phyloP scores from a whole-genome alignment of 2,797 vertebrate species.

The Sternarchorhynchus goeldii region DNA sequence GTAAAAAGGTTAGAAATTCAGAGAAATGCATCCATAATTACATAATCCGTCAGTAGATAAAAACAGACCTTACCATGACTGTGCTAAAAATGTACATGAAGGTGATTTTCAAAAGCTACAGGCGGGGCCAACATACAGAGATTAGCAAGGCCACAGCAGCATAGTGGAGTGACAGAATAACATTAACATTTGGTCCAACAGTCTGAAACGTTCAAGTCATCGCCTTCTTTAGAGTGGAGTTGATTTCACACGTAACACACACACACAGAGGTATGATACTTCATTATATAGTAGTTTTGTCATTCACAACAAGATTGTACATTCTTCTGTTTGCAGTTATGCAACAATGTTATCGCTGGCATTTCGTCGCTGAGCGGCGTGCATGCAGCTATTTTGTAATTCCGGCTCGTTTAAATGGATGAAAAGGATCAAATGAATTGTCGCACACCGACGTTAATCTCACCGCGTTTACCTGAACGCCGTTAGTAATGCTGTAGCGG shows the following conservation, averaged over 20 bases:
- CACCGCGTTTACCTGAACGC: neutral
- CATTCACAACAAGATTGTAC: neutral
- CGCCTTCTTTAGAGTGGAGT: neutral
- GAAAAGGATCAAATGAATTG: neutral
- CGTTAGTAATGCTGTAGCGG: neutral
- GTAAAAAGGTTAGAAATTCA: neutral
- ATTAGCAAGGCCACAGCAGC: neutral
- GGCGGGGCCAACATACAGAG: slow-evolving; percentile 6
- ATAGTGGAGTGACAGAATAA: too few relatives aligned
- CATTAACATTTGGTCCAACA: too few relatives aligned
- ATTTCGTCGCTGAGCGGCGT: slow-evolving; percentile 2
- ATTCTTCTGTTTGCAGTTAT: neutral
- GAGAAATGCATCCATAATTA: slow-evolving; percentile 1
- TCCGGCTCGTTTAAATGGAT: neutral
- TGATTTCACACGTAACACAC: neutral
- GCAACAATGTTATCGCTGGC: slow-evolving; percentile 8
- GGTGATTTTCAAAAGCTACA: slow-evolving; percentile 21
- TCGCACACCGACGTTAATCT: neutral
- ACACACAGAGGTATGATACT: neutral
- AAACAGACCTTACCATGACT: slow-evolving; percentile 4
- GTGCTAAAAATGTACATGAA: slow-evolving; percentile 20
- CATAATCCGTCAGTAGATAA: slow-evolving; percentile 17
- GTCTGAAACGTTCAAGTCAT: neutral
- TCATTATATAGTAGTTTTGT: neutral
- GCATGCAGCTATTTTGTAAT: neutral